Base-by-base conservation (phyloP, 2,888 invertebrate species). In the Amphipoea oculea region DNA sequence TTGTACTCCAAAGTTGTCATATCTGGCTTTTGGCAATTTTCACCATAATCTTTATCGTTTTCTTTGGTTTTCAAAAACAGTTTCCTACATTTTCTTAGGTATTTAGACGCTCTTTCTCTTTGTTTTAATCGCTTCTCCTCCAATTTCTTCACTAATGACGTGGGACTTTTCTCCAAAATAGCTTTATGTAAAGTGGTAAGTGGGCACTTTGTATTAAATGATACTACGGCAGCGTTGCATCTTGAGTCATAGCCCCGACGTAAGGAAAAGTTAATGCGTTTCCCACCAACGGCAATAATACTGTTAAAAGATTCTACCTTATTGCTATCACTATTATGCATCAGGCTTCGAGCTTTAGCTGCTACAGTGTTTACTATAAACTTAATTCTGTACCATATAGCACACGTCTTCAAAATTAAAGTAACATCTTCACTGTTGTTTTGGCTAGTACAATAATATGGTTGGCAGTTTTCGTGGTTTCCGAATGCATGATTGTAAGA, bases 241-340 rank as follows among this genome's bases (percentile, higher is more conserved):
- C 70, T 40, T 54, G 70, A 1, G n/a, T 70, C 54, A 57, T 70
- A 67, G n/a, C 70, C 54, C 70, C 23, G 70, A 70, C 54, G 40
- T 40, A 70, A 70, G 0, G 54, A 54, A 70, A 70, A 70, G 36
- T 69, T 69, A 12, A 69, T 69, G 12, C 69, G 51, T 54, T 70
- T 69, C 68, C 68, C 69, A 7, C 69, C 69, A 51, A 23, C 69
- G 3, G 69, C 51, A 69, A 69, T 69, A 6, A 69, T 54, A 2
- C 69, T 69, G 51, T 51, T 69, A 4, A 69, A 69, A 69, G 51
- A 69, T 14, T 67, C 51, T 69, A 69, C 69, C 42, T 4, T 62
- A 73, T 83, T 85, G 63, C 62, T 78, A 29, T 81, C 79, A 40
- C 73, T 75, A n/a, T 85, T 73, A 29, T 81, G 73, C 57, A 83